phyloP scores from a whole-genome alignment of 2,888 invertebrate genomes.

The Drosophila subquinaria region DNA sequence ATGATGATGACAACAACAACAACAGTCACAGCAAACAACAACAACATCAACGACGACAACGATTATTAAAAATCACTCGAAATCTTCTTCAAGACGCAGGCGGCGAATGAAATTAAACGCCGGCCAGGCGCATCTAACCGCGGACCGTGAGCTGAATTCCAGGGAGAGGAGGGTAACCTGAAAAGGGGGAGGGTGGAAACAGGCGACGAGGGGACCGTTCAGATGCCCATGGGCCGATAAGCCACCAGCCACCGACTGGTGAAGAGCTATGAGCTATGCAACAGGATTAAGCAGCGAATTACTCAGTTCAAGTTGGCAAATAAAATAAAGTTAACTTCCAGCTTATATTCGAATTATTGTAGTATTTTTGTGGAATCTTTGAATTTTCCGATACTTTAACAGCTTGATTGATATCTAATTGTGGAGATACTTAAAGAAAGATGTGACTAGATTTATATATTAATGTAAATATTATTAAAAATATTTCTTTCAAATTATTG shows the following conservation, averaged over 20 bases:
- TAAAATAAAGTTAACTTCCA: background rate
- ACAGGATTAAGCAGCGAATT: constrained; percentile 25
- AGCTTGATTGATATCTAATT: background rate
- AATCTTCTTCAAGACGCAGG: constrained; percentile 60
- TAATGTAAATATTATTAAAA: no score
- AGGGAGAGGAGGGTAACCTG: background rate
- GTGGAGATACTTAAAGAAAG: background rate
- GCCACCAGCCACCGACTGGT: constrained; percentile 20
- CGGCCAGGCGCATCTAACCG: constrained; percentile 79
- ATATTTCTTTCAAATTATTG: no score
- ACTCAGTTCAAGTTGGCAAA: background rate
- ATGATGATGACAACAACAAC: constrained; percentile 50
- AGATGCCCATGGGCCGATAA: constrained; percentile 58
- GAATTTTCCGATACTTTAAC: no score
- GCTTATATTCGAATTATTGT: no score
- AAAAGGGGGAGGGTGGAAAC: background rate
- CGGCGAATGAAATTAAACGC: constrained; percentile 60
- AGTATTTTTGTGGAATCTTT: no score
- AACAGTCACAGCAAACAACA: constrained; percentile 6
- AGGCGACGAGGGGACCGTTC: constrained; percentile 1
- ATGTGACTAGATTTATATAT: background rate
- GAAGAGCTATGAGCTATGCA: constrained; percentile 12
- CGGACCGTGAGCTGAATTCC: background rate
- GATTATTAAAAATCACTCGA: constrained; percentile 76
- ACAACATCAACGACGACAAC: constrained; percentile 22